These are phyloP conservation scores for Ophion ventricosus DNA, from an alignment of 2,888 invertebrate species.

Conservation along the genomic window DNA sequence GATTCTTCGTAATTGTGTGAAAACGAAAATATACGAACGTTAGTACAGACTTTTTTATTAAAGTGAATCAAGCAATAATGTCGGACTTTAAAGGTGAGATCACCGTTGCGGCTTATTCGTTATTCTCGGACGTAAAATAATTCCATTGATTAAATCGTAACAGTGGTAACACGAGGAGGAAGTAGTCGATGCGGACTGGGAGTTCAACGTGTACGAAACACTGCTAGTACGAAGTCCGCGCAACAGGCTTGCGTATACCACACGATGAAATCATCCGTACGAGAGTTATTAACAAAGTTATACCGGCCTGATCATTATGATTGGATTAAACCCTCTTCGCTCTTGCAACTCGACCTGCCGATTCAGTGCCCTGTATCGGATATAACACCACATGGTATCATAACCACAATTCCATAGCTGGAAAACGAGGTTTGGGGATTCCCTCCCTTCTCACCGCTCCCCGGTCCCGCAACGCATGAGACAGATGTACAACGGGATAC, in stretches of 20 bases:
- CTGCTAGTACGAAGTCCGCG: slow-evolving; percentile 13
- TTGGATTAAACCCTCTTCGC: slow-evolving; percentile 34
- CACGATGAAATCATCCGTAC: background rate
- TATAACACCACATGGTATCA: background rate
- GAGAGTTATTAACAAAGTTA: slow-evolving; percentile 61
- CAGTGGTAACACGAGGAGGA: slow-evolving; percentile 1
- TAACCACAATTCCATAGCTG: slow-evolving; percentile 5
- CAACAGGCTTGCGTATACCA: slow-evolving; percentile 50
- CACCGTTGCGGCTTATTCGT: slow-evolving; percentile 31
- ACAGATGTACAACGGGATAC: background rate
- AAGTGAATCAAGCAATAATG: too few relatives aligned
- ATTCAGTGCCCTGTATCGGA: background rate
- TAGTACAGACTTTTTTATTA: too few relatives aligned
- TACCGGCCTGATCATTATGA: slow-evolving; percentile 47
- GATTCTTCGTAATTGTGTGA: too few relatives aligned
- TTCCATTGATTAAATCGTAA: slow-evolving; percentile 48
- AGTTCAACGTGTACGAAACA: background rate
- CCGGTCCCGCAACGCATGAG: background rate
- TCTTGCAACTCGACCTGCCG: background rate
- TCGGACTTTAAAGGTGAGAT: background rate
- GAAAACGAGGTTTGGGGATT: background rate
- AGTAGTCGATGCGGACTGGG: background rate
- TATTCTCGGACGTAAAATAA: slow-evolving; percentile 19
- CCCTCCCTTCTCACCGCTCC: too few relatives aligned
- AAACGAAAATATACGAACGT: too few relatives aligned